Evolutionary conservation across 1,140 invertebrate genomes (phyloP), one percentile per base, ranked within the genome.

Genomic region (Tetramorium parvispinum): DNA sequence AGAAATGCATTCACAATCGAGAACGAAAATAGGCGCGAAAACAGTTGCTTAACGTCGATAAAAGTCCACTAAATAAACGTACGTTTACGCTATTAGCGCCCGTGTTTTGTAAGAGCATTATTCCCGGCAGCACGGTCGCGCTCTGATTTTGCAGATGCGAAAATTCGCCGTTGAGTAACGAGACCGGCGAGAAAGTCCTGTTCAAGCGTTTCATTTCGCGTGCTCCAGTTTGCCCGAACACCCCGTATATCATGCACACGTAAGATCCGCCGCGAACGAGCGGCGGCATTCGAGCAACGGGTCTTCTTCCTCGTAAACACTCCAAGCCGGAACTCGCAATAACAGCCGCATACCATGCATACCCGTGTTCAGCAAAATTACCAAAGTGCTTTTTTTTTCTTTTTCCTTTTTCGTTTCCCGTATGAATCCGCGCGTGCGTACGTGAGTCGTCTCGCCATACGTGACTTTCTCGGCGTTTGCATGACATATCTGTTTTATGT

Each of bases 271-370:
- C 46, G 59, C n/a, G 61, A 21, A 16, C 24, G 27, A n/a, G 43
- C 27, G 37, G n/a, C 71, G 11, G 27, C 27, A 27, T 16, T 5
- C 59, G 43, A 65, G 76, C 27, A 46, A 53, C 49, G 63, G 78
- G 10, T 70, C 76, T 55, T 43, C 51, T 27, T 70, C 78, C 49
- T 55, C 78, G 63, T 46, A 70, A 53, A 24, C 32, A 55, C 65
- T 43, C 21, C 63, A 40, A 53, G 63, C 61, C 63, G 77, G 77
- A 66, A 79, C 63, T 53, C 49, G 77, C 63, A 68, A 79, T 37
- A 78, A 18, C 53, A 57, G 32, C 76, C 77, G 77, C 59, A 53
- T 53, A 68, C 59, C 57, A 49, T 11, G 76, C 55, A 21, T 63
- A 65, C 21, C 40, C 57, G 57, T 32, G 76, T 46, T 73, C 51